Percentiles rank a stretch among this genome's conserved stretches.
phyloP scores from a whole-genome alignment of 2,888 invertebrate genomes.

The Megalurothrips usitatus region DNA sequence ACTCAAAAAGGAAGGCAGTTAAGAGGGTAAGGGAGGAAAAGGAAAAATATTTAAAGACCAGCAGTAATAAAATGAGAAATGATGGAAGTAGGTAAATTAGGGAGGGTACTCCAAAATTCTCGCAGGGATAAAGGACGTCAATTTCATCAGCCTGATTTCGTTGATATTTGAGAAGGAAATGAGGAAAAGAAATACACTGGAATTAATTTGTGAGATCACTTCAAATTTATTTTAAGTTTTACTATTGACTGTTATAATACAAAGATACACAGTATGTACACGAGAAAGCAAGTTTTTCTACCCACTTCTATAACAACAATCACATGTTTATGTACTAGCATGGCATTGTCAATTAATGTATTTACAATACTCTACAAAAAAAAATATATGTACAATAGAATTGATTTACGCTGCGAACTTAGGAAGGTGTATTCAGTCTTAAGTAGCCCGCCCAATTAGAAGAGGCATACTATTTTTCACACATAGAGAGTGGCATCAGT shows the following conservation, averaged over 20 bases:
- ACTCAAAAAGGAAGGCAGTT: no score
- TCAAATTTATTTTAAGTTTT: background rate
- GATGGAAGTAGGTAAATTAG: no score
- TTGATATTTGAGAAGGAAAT: no score
- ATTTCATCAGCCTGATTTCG: no score
- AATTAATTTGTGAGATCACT: background rate
- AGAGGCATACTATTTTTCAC: no score
- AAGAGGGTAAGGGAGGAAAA: no score
- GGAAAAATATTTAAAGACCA: no score
- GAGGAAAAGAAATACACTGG: no score
- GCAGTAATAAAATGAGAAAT: no score
- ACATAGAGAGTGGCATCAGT: no score
- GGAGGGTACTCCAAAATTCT: no score
- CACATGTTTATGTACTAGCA: background rate
- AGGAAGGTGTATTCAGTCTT: background rate
- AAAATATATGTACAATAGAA: slow-evolving; percentile 2
- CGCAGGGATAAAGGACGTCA: no score
- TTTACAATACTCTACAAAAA: background rate
- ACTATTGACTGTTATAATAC: background rate
- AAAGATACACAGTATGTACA: background rate
- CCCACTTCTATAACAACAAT: background rate
- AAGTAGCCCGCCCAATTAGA: background rate
- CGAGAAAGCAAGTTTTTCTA: background rate
- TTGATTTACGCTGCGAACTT: background rate
- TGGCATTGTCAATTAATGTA: background rate